Percentiles rank a stretch among this genome's conserved stretches.
These are phyloP conservation scores for Caerostris extrusa DNA, from an alignment of 1,140 invertebrate species.

Conservation along the genomic window DNA sequence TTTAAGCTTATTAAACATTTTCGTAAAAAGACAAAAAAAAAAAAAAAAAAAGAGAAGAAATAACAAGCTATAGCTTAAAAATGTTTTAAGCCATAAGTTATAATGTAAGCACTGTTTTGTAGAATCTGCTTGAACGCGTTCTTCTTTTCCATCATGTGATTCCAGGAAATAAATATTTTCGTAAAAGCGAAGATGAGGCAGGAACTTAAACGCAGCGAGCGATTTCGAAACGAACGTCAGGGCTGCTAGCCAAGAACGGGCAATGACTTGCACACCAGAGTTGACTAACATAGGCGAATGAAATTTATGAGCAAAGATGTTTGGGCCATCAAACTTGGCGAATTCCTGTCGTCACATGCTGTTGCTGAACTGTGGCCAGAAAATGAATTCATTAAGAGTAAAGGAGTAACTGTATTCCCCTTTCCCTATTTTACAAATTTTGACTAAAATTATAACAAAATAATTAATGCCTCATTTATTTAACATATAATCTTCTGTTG, in stretches of 20 bases:
- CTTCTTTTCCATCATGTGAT: not conserved
- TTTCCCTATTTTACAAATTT: no score
- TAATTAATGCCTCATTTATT: no score
- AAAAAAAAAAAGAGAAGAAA: no score
- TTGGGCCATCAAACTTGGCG: not conserved
- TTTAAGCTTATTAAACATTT: no score
- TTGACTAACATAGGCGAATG: constrained; percentile 19
- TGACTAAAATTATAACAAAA: no score
- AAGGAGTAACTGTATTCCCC: no score
- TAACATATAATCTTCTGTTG: no score
- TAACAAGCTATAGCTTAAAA: no score
- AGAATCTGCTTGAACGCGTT: no score
- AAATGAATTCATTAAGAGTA: not conserved
- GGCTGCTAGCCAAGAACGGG: constrained; percentile 37
- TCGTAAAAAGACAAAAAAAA: no score
- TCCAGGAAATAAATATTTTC: not conserved
- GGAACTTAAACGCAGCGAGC: not conserved
- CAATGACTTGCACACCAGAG: constrained; percentile 35
- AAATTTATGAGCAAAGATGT: not conserved
- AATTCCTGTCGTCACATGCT: not conserved
- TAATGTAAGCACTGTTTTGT: no score
- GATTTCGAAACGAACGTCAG: not conserved
- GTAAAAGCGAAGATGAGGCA: constrained; percentile 19
- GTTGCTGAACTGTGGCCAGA: not conserved
- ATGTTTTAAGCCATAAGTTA: no score